Evolutionary conservation across 2,113 vertebrate genomes (phyloP), one percentile per base, ranked within the genome.

Genomic region (Etia nguti): DNA sequence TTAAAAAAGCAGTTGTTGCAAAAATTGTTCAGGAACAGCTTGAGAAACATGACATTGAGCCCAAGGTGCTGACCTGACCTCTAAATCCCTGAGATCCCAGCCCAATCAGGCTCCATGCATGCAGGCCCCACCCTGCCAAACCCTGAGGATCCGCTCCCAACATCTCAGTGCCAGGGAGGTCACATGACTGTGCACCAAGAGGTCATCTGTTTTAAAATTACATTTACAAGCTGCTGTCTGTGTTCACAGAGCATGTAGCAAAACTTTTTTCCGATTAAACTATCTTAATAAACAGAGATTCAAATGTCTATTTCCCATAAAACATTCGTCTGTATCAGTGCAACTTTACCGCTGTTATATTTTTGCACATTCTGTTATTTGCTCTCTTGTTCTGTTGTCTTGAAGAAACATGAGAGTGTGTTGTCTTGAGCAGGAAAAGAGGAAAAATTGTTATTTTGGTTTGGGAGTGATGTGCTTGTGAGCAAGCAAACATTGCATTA

Each of bases 331-430:
- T 75, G 38, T 20, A 0, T 75, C 43, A 48, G 13, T 48, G 70
- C 43, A 29, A 29, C 41, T 29, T 48, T 75, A 75, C 16, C 6
- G 48, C 9, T 75, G 41, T 43, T 24, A 70, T 70, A 38, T 43
- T 70, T 22, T 48, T 75, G 6, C 16, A 0, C 15, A 70, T 46
- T 18, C 13, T 6, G 38, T 46, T 73, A 73, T 48, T 75, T 26
- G 15, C 43, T 48, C 24, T 75, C 22, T 20, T 50, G 70, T 46
- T 43, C 38, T 75, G 70, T 48, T 70, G 65, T 70, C 65, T 43
- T 46, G 38, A 70, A 24, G n/a, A 43, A 22, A 15, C 8, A 0
- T 18, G 6, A 13, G 11, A 0, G 6, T 3, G 24, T 68, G 68
- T 29, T 48, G 70, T 20, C 41, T 75, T 75, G 22, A 1, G n/a